Evolutionary conservation across 2,113 vertebrate species (phyloP), one percentile per base, ranked within the genome.

Genomic region (Pteruthius melanotis): DNA sequence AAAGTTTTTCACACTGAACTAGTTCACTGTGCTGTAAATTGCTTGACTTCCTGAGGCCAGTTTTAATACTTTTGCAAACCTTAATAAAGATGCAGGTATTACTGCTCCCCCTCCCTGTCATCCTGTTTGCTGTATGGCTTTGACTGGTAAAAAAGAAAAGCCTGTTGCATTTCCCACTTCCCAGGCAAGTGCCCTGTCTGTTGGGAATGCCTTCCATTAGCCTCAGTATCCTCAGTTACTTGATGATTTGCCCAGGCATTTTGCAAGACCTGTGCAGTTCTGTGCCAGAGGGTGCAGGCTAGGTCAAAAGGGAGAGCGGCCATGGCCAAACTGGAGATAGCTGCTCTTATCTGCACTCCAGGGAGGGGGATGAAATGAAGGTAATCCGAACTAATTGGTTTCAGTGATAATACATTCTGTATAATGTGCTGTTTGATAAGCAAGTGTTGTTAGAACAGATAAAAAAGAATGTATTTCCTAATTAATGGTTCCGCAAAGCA

Each of bases 361-460:
- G 74, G 35, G 42, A 83, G 14, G 64, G 27, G 24, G 18, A 18
- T 63, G 35, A 95, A 89, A 30, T 30, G 30, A 69, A 94, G 33
- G 77, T 81, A 61, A 65, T 92, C 37, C 45, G 66, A 69, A 85
- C 37, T 65, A 80, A 74, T 61, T 70, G 40, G 17, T 65, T 95
- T 83, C 15, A 40, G 22, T 83, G 83, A 35, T 81, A 35, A 66
- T 53, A 18, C 5, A 2, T 91, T 74, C 45, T 74, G n/a, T 77
- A 21, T 66, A 81, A 53, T 27, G 54, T 77, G 50, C 59, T 65
- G 40, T 77, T 59, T 87, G 87, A 91, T 87, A 92, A 94, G 64
- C 31, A 83, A 50, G 28, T 42, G 83, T 72, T 35, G 79, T 77
- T 92, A 80, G 53, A 88, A 70, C 28, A 88, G 61, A 68, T 76